These are phyloP conservation scores for Plectropomus leopardus DNA, from an alignment of 2,113 vertebrate genomes.

Conservation along the genomic window DNA sequence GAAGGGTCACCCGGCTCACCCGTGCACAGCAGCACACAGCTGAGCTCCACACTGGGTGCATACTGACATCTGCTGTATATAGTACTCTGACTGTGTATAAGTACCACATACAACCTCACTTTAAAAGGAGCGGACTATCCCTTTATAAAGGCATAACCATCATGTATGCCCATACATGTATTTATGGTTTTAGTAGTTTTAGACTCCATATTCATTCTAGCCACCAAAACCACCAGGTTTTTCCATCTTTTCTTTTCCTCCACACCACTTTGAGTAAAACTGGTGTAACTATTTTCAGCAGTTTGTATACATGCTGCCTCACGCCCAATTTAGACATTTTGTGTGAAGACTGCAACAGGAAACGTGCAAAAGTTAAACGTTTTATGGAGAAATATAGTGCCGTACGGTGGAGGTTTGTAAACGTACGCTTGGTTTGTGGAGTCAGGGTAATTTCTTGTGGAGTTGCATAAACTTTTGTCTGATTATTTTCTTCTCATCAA, in stretches of 20 bases:
- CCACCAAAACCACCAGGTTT: slow-evolving; percentile 33
- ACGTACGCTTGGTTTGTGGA: background rate
- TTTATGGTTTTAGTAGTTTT: slow-evolving; percentile 1
- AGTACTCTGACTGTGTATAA: too few relatives aligned
- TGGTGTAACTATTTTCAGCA: slow-evolving; percentile 5
- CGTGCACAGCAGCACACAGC: too few relatives aligned
- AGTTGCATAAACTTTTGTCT: background rate
- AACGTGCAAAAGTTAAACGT: background rate
- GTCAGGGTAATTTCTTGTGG: background rate
- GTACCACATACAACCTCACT: too few relatives aligned
- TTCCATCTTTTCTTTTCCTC: slow-evolving; percentile 15
- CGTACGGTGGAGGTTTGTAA: background rate
- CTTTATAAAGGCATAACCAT: background rate
- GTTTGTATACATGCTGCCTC: slow-evolving; percentile 15
- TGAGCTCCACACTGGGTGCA: too few relatives aligned
- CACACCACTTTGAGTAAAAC: slow-evolving; percentile 32
- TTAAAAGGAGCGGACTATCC: too few relatives aligned
- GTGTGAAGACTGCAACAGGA: background rate
- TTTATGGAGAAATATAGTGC: too few relatives aligned
- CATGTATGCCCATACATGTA: slow-evolving; percentile 36
- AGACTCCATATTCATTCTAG: slow-evolving; percentile 51
- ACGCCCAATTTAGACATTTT: background rate
- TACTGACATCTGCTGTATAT: too few relatives aligned
- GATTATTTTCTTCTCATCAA: background rate
- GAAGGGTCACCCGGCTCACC: too few relatives aligned